These are phyloP conservation scores for Blastobasis lacticolella DNA, from an alignment of 2,888 invertebrate genomes.

Conservation along the genomic window DNA sequence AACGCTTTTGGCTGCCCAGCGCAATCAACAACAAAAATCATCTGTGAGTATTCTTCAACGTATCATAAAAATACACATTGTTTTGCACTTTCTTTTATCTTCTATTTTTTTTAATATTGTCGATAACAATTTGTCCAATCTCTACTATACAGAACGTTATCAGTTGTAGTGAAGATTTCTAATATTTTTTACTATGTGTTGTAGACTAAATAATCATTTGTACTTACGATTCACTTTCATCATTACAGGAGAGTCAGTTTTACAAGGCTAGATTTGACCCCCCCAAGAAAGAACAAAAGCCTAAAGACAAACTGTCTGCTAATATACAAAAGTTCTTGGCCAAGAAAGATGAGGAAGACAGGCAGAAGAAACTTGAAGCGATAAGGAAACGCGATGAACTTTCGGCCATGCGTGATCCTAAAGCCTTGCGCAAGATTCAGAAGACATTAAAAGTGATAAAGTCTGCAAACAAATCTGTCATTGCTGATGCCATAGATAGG, in stretches of 20 bases:
- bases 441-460: constrained; percentile 90
- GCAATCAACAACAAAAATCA: constrained; percentile 72
- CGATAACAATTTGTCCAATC: too few species aligned
- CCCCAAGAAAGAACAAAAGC: constrained; percentile 84
- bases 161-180: too few species aligned
- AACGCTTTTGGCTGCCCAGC: constrained; percentile 63
- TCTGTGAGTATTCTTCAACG: constrained; percentile 50
- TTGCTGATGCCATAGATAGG: constrained; percentile 86
- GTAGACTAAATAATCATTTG: neutral
- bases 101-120: constrained; percentile 12
- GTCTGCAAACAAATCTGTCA: constrained; percentile 89
- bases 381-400: constrained; percentile 78
- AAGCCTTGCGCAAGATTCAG: constrained; percentile 82
- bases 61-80: too few species aligned
- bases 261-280: constrained; percentile 88
- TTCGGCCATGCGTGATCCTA: constrained; percentile 79
- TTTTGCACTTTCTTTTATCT: constrained; percentile 14
- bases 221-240: constrained; percentile 8
- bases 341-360: constrained; percentile 87
- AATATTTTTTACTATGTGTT: neutral
- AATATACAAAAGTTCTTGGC: constrained; percentile 90
- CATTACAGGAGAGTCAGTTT: constrained; percentile 63
- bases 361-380: constrained; percentile 75
- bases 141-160: too few species aligned
- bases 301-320: constrained; percentile 78